Evolutionary conservation across 2,888 invertebrate species (phyloP).

Genomic region (Mythimna lalbum): DNA sequence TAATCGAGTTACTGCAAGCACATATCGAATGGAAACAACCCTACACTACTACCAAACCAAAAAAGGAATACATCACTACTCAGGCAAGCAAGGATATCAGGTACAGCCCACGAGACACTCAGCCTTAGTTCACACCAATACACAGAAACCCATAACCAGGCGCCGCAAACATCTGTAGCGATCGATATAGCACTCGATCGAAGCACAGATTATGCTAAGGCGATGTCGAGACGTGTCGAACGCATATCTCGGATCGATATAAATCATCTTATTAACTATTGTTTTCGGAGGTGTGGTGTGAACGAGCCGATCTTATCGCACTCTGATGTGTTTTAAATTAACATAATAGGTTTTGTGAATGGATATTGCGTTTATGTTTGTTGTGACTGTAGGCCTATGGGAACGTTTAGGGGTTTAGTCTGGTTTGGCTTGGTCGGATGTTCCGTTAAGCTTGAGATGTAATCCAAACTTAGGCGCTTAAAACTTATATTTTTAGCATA

Average conservation of each 20-base stretch:
- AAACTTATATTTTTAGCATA: too few species aligned
- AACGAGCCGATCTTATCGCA: constrained; percentile 87
- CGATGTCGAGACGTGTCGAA: constrained; percentile 89
- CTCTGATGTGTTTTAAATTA: constrained; percentile 90
- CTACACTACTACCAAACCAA: background rate
- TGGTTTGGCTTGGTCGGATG: constrained; percentile 23
- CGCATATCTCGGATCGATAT: constrained; percentile 88
- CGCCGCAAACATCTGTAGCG: constrained; percentile 84
- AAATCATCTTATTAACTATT: constrained; percentile 91
- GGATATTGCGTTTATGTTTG: constrained; percentile 87
- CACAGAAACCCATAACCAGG: constrained; percentile 59
- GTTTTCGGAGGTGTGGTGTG: constrained; percentile 91
- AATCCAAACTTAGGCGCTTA: background rate
- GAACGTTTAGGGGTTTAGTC: constrained; percentile 64
- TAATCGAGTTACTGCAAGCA: background rate
- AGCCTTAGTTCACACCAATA: constrained; percentile 50
- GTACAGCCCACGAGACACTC: constrained; percentile 27
- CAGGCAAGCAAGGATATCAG: constrained; percentile 25
- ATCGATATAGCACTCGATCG: constrained; percentile 87
- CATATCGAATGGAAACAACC: constrained; percentile 3
- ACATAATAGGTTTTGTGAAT: constrained; percentile 91
- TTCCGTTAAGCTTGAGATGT: background rate
- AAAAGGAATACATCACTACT: constrained; percentile 15
- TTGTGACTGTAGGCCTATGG: constrained; percentile 72
- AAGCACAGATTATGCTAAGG: constrained; percentile 89